phyloP scores from a whole-genome alignment of 1,140 invertebrate species.

The Drosophila baimaii region DNA sequence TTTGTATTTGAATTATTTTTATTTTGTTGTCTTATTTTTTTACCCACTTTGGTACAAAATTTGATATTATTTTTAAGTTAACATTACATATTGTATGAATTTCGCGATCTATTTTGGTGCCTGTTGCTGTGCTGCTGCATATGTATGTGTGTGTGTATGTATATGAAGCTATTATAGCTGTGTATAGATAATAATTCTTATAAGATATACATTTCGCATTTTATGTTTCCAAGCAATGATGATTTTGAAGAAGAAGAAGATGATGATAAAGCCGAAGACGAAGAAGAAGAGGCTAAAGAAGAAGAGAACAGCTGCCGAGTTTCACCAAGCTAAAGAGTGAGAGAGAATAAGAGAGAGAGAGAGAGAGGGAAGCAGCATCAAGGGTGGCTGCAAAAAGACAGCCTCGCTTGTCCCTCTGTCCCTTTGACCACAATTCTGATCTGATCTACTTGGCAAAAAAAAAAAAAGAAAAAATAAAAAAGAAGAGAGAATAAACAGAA shows the following conservation, averaged over 20 bases:
- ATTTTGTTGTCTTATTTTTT: too few relatives aligned
- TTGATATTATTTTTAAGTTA: neutral
- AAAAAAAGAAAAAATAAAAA: too few relatives aligned
- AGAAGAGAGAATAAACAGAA: neutral
- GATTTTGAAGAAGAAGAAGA: conserved; percentile 2
- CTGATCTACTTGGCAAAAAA: neutral
- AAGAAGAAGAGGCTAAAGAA: neutral
- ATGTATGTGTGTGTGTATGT: neutral
- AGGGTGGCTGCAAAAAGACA: conserved; percentile 1
- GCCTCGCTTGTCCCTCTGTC: neutral
- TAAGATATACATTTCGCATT: conserved; percentile 43
- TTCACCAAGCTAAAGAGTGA: neutral
- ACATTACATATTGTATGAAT: neutral
- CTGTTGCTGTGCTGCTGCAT: neutral
- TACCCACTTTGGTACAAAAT: too few relatives aligned
- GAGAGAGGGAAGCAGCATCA: neutral
- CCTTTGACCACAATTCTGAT: neutral
- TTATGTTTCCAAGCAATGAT: neutral
- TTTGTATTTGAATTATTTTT: neutral
- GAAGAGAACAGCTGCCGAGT: conserved; percentile 9
- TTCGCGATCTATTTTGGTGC: neutral
- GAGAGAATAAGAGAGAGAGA: too few relatives aligned
- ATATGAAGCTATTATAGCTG: conserved; percentile 28
- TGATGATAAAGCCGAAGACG: conserved; percentile 2
- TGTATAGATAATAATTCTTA: conserved; percentile 44